Conservation (phyloP, 2,113 vertebrate species). For the Symphodus melops region DNA sequence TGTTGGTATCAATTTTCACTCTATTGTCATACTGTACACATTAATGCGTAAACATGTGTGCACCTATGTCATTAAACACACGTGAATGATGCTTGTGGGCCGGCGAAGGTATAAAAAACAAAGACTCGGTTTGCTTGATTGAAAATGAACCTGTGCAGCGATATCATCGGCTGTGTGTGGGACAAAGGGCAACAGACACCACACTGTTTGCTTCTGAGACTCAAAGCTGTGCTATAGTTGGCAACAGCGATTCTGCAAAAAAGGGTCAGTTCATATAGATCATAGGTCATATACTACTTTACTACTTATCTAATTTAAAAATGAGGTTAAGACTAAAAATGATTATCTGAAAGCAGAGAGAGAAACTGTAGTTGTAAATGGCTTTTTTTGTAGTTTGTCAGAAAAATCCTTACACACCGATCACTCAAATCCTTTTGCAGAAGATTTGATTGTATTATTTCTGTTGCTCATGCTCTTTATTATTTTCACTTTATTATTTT, state of each 20-base stretch:
- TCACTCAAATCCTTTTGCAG: too few species aligned
- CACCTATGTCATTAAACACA: background rate
- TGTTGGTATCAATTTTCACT: constrained; percentile 8
- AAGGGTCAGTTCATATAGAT: background rate
- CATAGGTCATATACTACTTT: background rate
- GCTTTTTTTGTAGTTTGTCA: background rate
- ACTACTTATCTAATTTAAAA: background rate
- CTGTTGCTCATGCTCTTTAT: too few species aligned
- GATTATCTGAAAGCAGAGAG: background rate
- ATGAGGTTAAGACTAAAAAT: background rate
- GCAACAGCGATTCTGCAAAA: background rate
- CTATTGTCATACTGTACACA: background rate
- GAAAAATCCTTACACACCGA: background rate
- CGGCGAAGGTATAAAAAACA: constrained; percentile 1
- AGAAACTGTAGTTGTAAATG: background rate
- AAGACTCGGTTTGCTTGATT: constrained; percentile 28
- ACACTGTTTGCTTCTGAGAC: background rate
- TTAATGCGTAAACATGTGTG: background rate
- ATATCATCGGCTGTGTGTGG: constrained; percentile 22
- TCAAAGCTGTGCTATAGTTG: background rate
- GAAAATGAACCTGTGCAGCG: constrained; percentile 15
- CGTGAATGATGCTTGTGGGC: background rate
- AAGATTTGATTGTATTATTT: too few species aligned
- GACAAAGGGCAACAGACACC: constrained; percentile 1
- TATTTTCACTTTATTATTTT: too few species aligned